Conservation (phyloP, 2,797 vertebrate species). For the Florisuga fusca region DNA sequence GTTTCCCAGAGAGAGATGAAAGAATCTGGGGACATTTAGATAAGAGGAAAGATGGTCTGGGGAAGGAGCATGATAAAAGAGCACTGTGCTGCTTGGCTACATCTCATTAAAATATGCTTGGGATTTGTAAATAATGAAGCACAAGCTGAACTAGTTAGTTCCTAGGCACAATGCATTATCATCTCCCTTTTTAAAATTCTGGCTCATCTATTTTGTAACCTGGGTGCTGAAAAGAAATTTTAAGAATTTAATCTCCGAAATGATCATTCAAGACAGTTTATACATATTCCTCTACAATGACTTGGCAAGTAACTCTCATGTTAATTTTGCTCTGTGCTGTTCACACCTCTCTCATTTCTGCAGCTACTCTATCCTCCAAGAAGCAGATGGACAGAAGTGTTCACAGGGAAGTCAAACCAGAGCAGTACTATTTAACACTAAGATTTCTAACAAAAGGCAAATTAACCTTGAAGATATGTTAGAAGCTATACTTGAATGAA, state of each 20-base stretch:
- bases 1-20: not conserved
- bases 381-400: not conserved
- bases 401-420: not conserved
- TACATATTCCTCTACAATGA: not conserved
- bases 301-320: not conserved
- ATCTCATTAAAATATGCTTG: not conserved
- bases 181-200: not conserved
- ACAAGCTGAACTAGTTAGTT: not conserved
- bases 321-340: not conserved
- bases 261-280: not conserved
- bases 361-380: not conserved
- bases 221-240: not conserved
- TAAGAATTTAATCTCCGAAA: not conserved
- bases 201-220: not conserved
- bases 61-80: not conserved
- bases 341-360: not conserved
- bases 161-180: not conserved
- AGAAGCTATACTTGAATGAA: not conserved
- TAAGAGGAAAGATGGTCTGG: not conserved
- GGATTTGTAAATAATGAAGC: not conserved
- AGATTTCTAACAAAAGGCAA: not conserved
- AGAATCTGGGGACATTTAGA: not conserved
- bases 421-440: not conserved
- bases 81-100: not conserved
- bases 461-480: not conserved